phyloP scores from a whole-genome alignment of 2,113 vertebrate genomes.

The Mustela nigripes region DNA sequence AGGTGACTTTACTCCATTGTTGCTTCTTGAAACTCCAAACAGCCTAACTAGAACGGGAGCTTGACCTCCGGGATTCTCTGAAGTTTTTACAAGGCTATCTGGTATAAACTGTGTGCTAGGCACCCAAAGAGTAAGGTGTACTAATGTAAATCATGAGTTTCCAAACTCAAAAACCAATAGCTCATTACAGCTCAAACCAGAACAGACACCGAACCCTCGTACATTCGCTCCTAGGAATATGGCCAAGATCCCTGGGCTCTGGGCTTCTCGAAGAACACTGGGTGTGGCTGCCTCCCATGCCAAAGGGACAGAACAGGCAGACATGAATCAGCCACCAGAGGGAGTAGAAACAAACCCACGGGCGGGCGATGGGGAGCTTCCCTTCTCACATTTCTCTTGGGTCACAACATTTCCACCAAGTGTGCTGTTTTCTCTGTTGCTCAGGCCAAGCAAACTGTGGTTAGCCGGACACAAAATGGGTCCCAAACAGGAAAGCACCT shows the following conservation, averaged over 20 bases:
- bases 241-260: background rate
- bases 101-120: background rate
- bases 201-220: background rate
- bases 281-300: constrained; percentile 22
- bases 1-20: background rate
- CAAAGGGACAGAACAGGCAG: constrained; percentile 15
- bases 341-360: constrained; percentile 67
- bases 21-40: constrained; percentile 39
- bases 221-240: background rate
- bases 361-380: background rate
- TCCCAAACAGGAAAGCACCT: constrained; percentile 22
- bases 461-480: background rate
- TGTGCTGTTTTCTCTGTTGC: constrained; percentile 32
- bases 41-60: background rate
- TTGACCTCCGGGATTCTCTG: background rate
- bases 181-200: constrained; percentile 2
- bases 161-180: constrained; percentile 13
- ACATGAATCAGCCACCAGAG: constrained; percentile 65
- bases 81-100: background rate
- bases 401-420: constrained; percentile 52
- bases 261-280: constrained; percentile 8
- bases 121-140: constrained; percentile 6
- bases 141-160: constrained; percentile 12
- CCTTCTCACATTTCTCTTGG: constrained; percentile 42
- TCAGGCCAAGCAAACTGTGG: constrained; percentile 2